These are phyloP conservation scores for Pectinophora gossypiella DNA, from an alignment of 1,140 invertebrate genomes.

Conservation along the genomic window DNA sequence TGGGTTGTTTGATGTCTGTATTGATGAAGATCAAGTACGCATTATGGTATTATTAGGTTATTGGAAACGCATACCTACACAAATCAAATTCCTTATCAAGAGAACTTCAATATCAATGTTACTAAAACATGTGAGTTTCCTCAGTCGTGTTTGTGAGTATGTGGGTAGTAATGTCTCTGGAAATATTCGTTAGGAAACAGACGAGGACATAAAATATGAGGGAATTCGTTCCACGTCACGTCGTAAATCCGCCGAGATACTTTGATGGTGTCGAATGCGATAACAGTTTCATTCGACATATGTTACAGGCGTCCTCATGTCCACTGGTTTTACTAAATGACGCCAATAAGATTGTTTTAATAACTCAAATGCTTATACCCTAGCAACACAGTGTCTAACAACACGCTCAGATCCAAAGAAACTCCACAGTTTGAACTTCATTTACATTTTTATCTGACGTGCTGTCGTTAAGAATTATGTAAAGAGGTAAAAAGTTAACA, in stretches of 20 bases:
- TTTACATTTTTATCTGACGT: conserved; percentile 2
- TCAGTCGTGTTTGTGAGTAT: too few species aligned
- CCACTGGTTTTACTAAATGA: not conserved
- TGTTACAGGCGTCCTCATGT: not conserved
- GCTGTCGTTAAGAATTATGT: not conserved
- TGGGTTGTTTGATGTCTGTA: too few species aligned
- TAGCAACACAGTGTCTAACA: too few species aligned
- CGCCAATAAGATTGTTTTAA: too few species aligned
- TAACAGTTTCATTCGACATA: not conserved
- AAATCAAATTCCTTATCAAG: too few species aligned
- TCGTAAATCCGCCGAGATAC: not conserved
- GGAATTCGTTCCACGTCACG: not conserved
- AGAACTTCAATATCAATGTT: too few species aligned
- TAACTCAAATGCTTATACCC: too few species aligned
- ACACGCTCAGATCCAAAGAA: too few species aligned
- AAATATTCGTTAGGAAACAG: not conserved
- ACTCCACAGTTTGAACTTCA: not conserved
- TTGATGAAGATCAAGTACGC: too few species aligned
- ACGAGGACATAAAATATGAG: not conserved
- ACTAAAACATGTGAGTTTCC: too few species aligned
- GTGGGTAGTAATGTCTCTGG: not conserved
- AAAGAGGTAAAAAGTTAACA: not conserved
- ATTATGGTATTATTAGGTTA: too few species aligned
- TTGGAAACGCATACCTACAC: too few species aligned
- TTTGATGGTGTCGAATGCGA: conserved; percentile 2